phyloP scores from a whole-genome alignment of 1,140 invertebrate species.

The Pseudomyrmex sp. region DNA sequence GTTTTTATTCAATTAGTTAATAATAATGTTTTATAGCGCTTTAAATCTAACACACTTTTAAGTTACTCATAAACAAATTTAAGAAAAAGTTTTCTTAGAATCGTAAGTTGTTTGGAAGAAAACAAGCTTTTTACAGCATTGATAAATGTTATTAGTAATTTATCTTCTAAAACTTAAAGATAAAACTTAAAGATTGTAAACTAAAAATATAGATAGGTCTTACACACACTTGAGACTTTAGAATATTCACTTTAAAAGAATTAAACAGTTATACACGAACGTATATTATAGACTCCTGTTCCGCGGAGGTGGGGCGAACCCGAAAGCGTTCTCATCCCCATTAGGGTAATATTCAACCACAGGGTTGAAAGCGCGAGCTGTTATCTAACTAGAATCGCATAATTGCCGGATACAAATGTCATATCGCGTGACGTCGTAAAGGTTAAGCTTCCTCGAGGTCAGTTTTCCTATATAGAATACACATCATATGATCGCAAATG shows the following conservation, averaged over 20 bases:
- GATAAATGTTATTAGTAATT: too few species aligned
- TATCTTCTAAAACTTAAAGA: too few species aligned
- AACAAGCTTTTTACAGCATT: neutral
- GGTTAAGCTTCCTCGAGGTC: constrained; percentile 79
- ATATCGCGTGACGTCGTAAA: constrained; percentile 82
- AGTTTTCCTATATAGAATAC: constrained; percentile 59
- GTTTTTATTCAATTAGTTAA: constrained; percentile 24
- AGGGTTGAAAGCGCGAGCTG: constrained; percentile 15
- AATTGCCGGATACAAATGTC: constrained; percentile 79
- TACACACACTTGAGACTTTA: too few species aligned
- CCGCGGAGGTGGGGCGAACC: constrained; percentile 77
- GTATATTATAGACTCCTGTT: constrained; percentile 78
- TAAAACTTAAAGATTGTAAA: too few species aligned
- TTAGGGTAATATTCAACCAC: constrained; percentile 37
- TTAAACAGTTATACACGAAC: too few species aligned
- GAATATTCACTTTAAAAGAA: too few species aligned
- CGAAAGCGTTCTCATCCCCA: constrained; percentile 77
- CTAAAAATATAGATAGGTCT: too few species aligned
- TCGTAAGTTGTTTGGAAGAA: too few species aligned
- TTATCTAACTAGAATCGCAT: constrained; percentile 69
- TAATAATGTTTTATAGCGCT: neutral
- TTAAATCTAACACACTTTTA: too few species aligned
- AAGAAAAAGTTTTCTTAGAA: too few species aligned
- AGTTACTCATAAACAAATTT: too few species aligned
- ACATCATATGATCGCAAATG: neutral